A percentile compares a stretch with the other conserved stretches of the same genome.
Evolutionary conservation across 2,797 vertebrate species (phyloP).

Genomic region (Amphiprion clarkii): DNA sequence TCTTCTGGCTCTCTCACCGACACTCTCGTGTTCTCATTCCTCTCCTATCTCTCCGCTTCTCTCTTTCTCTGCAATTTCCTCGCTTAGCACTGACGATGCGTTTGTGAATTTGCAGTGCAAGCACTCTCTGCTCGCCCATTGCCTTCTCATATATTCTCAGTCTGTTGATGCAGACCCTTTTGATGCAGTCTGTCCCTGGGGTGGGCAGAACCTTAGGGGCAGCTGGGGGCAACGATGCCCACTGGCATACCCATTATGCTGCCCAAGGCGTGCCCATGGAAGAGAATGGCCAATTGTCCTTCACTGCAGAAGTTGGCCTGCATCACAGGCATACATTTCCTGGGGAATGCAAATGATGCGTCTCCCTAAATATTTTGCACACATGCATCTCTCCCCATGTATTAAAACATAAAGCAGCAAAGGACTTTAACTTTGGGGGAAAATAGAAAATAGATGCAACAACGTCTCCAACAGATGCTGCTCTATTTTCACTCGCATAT

Average conservation of each 20-base stretch:
- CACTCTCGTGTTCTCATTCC: slow-evolving; percentile 22
- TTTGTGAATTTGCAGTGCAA: slow-evolving; percentile 62
- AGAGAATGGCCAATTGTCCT: slow-evolving; percentile 45
- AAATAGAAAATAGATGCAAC: no score
- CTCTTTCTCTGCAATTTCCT: slow-evolving; percentile 44
- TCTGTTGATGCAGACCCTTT: slow-evolving; percentile 58
- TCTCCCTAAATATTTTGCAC: no score
- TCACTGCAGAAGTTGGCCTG: slow-evolving; percentile 26
- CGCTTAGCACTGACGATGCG: slow-evolving; percentile 32
- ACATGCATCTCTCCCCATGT: no score
- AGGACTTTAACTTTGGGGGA: no score
- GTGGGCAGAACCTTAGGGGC: slow-evolving; percentile 60
- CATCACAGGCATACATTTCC: not conserved
- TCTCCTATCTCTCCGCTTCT: slow-evolving; percentile 24
- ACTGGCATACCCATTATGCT: slow-evolving; percentile 53
- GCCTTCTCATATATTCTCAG: slow-evolving; percentile 56
- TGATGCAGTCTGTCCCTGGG: slow-evolving; percentile 51
- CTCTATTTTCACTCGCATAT: no score
- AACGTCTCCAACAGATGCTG: no score
- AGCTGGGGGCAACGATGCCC: slow-evolving; percentile 54
- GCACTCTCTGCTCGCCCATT: slow-evolving; percentile 45
- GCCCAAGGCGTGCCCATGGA: slow-evolving; percentile 53
- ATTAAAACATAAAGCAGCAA: no score
- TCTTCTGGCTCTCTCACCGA: slow-evolving; percentile 25
- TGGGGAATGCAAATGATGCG: no score